Conservation (phyloP, 2,113 vertebrate species). For the Lagopus muta region DNA sequence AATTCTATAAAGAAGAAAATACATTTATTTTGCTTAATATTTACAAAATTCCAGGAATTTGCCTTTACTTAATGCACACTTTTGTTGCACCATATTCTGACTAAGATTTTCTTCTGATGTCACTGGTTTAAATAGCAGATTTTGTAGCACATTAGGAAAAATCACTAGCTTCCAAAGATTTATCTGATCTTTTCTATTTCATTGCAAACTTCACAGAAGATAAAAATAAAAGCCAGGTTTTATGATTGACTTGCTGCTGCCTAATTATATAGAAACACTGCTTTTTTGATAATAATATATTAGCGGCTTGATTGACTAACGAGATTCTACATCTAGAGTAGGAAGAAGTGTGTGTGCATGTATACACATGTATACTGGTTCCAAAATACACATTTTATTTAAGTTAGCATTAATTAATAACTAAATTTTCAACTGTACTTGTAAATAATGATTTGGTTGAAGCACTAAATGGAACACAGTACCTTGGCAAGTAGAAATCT, state of each 20-base stretch:
- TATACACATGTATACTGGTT: background rate
- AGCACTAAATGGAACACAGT: background rate
- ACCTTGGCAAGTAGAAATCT: background rate
- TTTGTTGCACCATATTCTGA: background rate
- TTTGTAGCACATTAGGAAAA: background rate
- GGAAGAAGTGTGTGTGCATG: background rate
- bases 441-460: background rate
- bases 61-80: background rate
- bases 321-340: background rate
- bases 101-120: background rate
- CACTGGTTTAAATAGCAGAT: background rate
- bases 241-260: background rate
- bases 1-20: background rate
- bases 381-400: slow-evolving; percentile 30
- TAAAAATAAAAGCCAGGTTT: slow-evolving; percentile 10
- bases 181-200: background rate
- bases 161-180: background rate
- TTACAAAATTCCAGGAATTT: background rate
- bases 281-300: background rate
- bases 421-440: slow-evolving; percentile 4
- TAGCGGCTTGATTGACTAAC: slow-evolving; percentile 39
- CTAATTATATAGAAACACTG: slow-evolving; percentile 5
- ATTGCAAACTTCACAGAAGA: background rate
- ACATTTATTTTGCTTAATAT: background rate
- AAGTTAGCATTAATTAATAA: slow-evolving; percentile 14